Conservation (phyloP, 37 sponge, comb jelly and placozoan genomes). For the Lycopodina hypogea region DNA sequence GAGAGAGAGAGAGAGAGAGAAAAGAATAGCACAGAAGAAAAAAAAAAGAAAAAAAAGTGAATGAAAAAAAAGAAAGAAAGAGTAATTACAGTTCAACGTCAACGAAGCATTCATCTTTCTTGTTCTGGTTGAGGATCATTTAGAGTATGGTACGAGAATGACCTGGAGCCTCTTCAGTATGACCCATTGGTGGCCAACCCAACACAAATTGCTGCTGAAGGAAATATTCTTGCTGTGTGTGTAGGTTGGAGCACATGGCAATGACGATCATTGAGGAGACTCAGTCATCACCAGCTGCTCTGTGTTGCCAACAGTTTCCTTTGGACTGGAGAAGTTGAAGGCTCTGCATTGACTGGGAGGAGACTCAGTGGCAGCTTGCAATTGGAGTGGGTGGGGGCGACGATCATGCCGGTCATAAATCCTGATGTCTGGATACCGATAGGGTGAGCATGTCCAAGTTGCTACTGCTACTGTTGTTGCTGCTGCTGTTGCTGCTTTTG, state of each 20-base stretch:
- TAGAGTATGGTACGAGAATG: conserved; percentile 20
- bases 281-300: background rate
- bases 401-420: background rate
- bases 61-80: too few relatives aligned
- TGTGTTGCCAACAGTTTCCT: conserved; percentile 13
- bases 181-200: background rate
- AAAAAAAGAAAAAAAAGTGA: too few relatives aligned
- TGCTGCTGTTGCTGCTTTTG: too few relatives aligned
- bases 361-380: background rate
- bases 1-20: too few relatives aligned
- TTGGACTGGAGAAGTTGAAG: conserved; percentile 43
- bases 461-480: conserved; percentile 3
- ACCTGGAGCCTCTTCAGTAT: background rate
- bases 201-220: conserved; percentile 6
- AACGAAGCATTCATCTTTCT: too few relatives aligned
- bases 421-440: background rate
- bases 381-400: conserved; percentile 9
- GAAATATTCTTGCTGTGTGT: background rate
- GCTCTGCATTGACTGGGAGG: background rate
- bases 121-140: conserved; percentile 23
- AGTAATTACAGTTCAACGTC: too few relatives aligned
- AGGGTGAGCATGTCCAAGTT: background rate
- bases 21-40: too few relatives aligned
- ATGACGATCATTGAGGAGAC: conserved; percentile 13
- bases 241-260: conserved; percentile 11